phyloP scores from a whole-genome alignment of 2,888 invertebrate genomes.

The Euproctis similis region DNA sequence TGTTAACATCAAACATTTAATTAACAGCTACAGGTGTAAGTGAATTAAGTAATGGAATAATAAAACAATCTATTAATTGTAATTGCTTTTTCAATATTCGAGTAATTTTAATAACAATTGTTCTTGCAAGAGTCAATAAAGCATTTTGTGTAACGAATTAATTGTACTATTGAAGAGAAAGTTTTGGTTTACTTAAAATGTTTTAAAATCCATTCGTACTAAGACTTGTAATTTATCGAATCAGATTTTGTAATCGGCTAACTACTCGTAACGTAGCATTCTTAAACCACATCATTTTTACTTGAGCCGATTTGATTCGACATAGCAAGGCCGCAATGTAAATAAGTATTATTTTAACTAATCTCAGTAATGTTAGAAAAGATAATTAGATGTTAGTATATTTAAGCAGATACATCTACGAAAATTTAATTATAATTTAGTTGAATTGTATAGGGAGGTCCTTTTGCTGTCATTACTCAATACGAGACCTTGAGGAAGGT shows the following conservation, averaged over 20 bases:
- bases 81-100: neutral
- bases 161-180: slow-evolving; percentile 6
- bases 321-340: slow-evolving; percentile 11
- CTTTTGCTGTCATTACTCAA: no score
- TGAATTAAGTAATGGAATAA: no score
- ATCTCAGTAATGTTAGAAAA: slow-evolving; percentile 23
- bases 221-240: slow-evolving; percentile 3
- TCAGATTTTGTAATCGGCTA: slow-evolving; percentile 4
- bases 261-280: no score
- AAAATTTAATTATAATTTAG: no score
- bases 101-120: neutral
- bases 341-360: slow-evolving; percentile 25
- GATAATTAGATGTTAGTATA: slow-evolving; percentile 28
- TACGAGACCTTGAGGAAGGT: no score
- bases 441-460: no score
- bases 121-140: slow-evolving; percentile 3
- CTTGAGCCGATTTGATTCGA: slow-evolving; percentile 10
- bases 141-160: neutral
- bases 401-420: slow-evolving; percentile 21
- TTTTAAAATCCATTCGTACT: slow-evolving; percentile 7
- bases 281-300: no score
- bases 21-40: no score
- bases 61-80: no score
- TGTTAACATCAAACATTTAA: no score
- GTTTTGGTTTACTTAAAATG: slow-evolving; percentile 2